Base-by-base conservation (phyloP, 1,140 invertebrate genomes). In the Coboldia fuscipes region DNA sequence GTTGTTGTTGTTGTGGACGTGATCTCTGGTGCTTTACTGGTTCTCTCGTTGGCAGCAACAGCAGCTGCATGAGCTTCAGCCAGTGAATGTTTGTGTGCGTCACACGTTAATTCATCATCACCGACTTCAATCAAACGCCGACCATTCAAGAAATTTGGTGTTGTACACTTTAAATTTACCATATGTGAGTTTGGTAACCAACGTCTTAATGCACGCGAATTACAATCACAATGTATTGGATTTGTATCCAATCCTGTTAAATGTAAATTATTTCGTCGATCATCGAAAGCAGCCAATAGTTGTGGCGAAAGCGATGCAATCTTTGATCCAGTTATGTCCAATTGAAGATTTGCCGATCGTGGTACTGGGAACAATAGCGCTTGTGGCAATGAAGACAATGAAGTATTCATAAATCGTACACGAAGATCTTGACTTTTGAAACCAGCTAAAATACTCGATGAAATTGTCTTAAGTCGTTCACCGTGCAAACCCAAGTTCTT, bases 301-400 rank as follows among this genome's bases (percentile, higher is more conserved):
- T 83, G 80, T 1, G 75, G 65, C 33, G 74, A 68, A 3, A 90
- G 47, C 1, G 72, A 78, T 4, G 64, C 63, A 26, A 92, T 60
- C 47, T 75, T 72, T 45, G 73, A 84, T 8, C 75, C 74, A n/a
- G 66, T 62, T 1, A 90, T 63, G 47, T 88, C 75, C 1, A 90
- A 58, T 6, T 60, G 66, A 13, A 90, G 69, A 35, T 70, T 66
- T 0, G 79, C 82, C 3, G 84, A 90, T 44, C 82, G 66, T 1
- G 86, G 86, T n/a, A 92, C 66, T 0, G 84, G 80, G 44, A 88
- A 83, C 33, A 92, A 68, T 15, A 90, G 47, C 1, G 81, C 72
- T 4, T 79, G 72, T 3, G 81, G 80, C 37, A 90, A 58, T 1
- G 63, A 58, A 19, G 67, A 68, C 2, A 90, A 48, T 2, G 78